Evolutionary conservation across 1,140 invertebrate genomes (phyloP).

Genomic region (Lordiphosa mommai): DNA sequence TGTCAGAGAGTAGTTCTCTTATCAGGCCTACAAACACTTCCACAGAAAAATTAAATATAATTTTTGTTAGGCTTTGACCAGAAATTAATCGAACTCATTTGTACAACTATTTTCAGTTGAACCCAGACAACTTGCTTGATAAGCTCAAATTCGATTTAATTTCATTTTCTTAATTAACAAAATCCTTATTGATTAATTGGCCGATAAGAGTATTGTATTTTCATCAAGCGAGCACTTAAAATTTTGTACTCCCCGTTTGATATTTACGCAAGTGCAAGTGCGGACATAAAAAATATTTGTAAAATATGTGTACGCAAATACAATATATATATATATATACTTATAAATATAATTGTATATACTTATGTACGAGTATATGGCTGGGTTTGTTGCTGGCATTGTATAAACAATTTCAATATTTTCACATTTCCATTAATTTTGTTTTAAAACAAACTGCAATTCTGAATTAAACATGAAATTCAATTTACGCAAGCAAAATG

Average conservation of each 20-base stretch:
- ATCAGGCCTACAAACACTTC: too few species aligned
- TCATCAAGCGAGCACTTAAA: constrained; percentile 11
- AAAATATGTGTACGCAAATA: constrained; percentile 6
- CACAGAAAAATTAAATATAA: too few species aligned
- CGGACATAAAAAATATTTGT: constrained; percentile 27
- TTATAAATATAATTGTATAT: constrained; percentile 4
- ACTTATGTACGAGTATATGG: neutral
- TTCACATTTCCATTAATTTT: constrained; percentile 33
- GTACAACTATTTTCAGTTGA: constrained; percentile 16
- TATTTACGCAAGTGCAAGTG: constrained; percentile 70
- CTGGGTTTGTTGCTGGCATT: neutral
- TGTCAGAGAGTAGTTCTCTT: too few species aligned
- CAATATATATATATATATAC: constrained; percentile 3
- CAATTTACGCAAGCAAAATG: constrained; percentile 39
- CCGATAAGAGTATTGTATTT: constrained; percentile 12
- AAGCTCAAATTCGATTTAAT: constrained; percentile 7
- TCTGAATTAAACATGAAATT: constrained; percentile 38
- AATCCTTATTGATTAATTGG: constrained; percentile 29
- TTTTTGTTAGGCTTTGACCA: too few species aligned
- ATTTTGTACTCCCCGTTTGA: constrained; percentile 16
- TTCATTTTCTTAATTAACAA: neutral
- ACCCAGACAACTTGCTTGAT: constrained; percentile 10
- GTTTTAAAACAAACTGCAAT: constrained; percentile 38
- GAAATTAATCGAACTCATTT: too few species aligned
- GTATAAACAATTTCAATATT: constrained; percentile 12